phyloP scores from a whole-genome alignment of 2,888 invertebrate genomes.

The Ectemnius continuus region DNA sequence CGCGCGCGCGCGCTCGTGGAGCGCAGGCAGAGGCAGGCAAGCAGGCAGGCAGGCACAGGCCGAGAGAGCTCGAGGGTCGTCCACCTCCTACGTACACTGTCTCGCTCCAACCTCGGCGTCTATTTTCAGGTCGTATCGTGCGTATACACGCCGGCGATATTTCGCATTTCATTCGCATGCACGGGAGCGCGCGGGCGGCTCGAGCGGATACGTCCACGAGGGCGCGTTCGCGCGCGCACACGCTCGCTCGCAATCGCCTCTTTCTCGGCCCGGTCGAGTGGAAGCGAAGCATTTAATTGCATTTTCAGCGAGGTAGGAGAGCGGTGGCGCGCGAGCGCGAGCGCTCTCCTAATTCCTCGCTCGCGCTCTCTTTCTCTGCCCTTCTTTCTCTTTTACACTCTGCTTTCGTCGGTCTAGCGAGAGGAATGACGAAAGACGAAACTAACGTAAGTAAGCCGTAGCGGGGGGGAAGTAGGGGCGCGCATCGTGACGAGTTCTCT shows the following conservation, averaged over 20 bases:
- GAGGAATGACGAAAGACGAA: constrained; percentile 43
- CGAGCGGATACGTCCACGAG: constrained; percentile 24
- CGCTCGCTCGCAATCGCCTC: background rate
- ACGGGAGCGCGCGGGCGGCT: constrained; percentile 16
- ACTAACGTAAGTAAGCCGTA: constrained; percentile 14
- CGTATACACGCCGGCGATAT: constrained; percentile 48
- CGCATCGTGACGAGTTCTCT: background rate
- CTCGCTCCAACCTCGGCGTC: constrained; percentile 38
- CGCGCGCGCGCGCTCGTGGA: constrained; percentile 6
- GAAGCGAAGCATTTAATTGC: constrained; percentile 55
- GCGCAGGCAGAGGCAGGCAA: no score
- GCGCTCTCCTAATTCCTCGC: constrained; percentile 28
- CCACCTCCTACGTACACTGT: constrained; percentile 36
- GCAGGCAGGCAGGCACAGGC: no score
- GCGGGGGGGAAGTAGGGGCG: background rate
- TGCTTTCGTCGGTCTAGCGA: constrained; percentile 25
- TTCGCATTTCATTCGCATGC: constrained; percentile 54
- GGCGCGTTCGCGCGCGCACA: constrained; percentile 42
- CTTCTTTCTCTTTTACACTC: background rate
- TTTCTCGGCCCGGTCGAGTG: constrained; percentile 55
- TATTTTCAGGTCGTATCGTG: constrained; percentile 57
- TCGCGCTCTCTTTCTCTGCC: constrained; percentile 34
- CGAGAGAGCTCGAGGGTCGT: constrained; percentile 45
- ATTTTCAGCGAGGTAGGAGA: constrained; percentile 55
- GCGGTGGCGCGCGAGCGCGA: constrained; percentile 12